Evolutionary conservation across 1,140 invertebrate species (phyloP), one percentile per base, ranked within the genome.

Genomic region (Pogonus chalceus): DNA sequence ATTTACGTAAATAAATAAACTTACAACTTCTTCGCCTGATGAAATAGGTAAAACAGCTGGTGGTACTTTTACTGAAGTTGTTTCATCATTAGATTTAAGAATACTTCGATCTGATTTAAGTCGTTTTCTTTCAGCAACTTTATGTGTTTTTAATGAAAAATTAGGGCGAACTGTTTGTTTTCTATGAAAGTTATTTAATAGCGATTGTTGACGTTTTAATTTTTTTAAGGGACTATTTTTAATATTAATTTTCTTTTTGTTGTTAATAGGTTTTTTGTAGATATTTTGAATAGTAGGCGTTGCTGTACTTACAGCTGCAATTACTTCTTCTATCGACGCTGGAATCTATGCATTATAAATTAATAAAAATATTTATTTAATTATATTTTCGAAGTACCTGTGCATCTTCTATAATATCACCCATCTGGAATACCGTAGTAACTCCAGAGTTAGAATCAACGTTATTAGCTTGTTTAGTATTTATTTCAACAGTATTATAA

Each of bases 21-120:
- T 71, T 67, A 79, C 78, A 58, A 80, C 74, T 77, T 79, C 72
- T 64, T 80, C 78, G 24, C 77, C 76, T 65, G 75, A 72, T 52
- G 74, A 78, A 4, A 79, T 62, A 43, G 74, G 72, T 54, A 78
- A 67, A 16, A 74, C 69, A 51, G 70, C 75, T 72, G 20, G 76
- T 70, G 1, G 75, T 65, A 54, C 77, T 75, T 58, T 75, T 62
- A 52, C 49, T 58, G 65, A 26, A 67, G 62, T 20, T 65, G 69
- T 50, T 69, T 68, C 47, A n/a, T n/a, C n/a, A 67, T 59, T 49
- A 64, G 54, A 49, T 68, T 68, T 49, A 65, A 52, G 46, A 18
- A 51, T 52, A n/a, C 49, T 60, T 60, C 61, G 68, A 53, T 73
- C 68, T 55, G 46, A 64, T 69, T 35, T 58, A 62, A 2, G 64